Evolutionary conservation across 2,797 vertebrate genomes (phyloP), one percentile per base, ranked within the genome.

Genomic region (Tympanoctomys barrerae): DNA sequence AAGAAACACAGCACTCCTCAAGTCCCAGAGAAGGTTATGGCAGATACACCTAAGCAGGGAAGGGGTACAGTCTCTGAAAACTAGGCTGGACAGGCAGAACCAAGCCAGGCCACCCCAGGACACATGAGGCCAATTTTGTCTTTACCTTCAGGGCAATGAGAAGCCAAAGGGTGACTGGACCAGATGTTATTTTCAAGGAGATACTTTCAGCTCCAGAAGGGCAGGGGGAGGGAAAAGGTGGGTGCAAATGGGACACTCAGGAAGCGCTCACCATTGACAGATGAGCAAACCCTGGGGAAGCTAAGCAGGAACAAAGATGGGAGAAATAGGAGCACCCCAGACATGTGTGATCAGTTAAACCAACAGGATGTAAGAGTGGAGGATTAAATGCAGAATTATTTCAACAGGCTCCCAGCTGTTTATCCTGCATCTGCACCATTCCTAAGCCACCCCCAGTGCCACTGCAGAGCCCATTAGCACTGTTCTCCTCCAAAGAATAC

Each of bases 121-220:
- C 61, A 71, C 2, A 33, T 68, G 62, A 24, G 19, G 12, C n/a
- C 80, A 11, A 46, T 86, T 77, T 68, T 89, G 73, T 59, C 36
- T 95, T 78, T 75, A 66, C 42, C 80, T 75, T 26, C 54, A 75
- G 59, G 79, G 4, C 36, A 49, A 36, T n/a, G 10, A 93, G 62
- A 82, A 89, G 36, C 54, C 79, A 42, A 90, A 85, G 12, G n/a
- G 59, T 62, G 22, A 42, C 66, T 42, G 11, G 77, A 33, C 70
- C n/a, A 36, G 31, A 89, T 87, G 87, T 95, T 78, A 89, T 75
- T 62, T 80, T 93, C 46, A 18, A 28, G 54, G 82, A 87, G 77
- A 42, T 91, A 18, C 57, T 57, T 75, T 24, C 9, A 22, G 18
- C 49, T 28, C 92, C 64, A 88, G 73, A 46, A 54, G n/a, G 42